phyloP scores from a whole-genome alignment of 2,113 vertebrate genomes.

The Alligator mississippiensis region DNA sequence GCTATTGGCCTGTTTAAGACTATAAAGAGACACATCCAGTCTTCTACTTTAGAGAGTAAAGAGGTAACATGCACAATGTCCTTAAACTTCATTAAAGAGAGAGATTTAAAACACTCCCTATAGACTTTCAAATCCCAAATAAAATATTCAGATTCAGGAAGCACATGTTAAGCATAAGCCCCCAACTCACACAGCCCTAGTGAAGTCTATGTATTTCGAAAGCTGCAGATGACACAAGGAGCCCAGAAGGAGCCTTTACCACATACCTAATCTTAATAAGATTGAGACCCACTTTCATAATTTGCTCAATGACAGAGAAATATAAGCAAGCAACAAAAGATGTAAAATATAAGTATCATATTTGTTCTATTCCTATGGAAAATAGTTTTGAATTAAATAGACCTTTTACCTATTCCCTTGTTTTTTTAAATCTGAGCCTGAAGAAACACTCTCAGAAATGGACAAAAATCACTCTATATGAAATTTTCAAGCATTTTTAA shows the following conservation, averaged over 20 bases:
- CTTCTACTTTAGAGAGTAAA: neutral
- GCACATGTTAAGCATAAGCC: neutral
- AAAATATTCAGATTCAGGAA: neutral
- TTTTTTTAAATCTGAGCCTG: neutral
- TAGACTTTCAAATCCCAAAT: neutral
- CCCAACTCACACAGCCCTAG: neutral
- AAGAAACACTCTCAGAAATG: neutral
- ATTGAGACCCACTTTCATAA: accelerated
- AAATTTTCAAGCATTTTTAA: neutral
- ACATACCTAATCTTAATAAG: neutral
- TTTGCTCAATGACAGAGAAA: neutral
- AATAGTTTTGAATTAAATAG: neutral
- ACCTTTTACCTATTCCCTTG: neutral
- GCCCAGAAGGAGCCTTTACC: neutral
- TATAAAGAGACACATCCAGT: neutral
- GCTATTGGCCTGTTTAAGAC: neutral
- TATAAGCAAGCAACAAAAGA: neutral
- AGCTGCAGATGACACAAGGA: neutral
- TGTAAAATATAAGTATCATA: neutral
- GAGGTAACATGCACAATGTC: neutral
- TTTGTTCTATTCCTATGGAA: neutral
- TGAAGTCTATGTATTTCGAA: neutral
- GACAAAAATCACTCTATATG: neutral
- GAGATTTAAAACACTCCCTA: neutral
- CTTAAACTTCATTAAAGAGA: neutral